A percentile compares a stretch with the other conserved stretches of the same genome.
phyloP scores from a whole-genome alignment of 37 sponge, comb jelly and placozoan genomes.

The Bolinopsis microptera region DNA sequence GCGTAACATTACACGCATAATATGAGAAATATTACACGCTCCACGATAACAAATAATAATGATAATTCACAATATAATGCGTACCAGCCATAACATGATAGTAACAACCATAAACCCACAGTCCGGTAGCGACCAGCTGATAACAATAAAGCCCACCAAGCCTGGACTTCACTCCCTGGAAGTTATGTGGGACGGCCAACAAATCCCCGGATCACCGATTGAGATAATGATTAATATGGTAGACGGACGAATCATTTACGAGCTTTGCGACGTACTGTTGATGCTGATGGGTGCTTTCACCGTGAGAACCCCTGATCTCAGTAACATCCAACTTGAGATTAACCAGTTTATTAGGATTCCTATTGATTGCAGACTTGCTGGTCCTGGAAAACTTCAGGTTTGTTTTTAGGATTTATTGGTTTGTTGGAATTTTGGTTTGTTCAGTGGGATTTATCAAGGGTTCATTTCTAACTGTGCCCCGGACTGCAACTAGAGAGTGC shows the following conservation, averaged over 20 bases:
- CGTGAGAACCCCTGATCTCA: slow-evolving; percentile 59
- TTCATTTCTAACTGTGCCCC: too few relatives aligned
- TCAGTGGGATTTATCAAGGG: too few relatives aligned
- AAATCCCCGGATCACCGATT: slow-evolving; percentile 58
- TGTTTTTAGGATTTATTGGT: neutral
- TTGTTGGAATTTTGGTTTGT: neutral
- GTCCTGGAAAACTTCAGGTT: slow-evolving; percentile 66
- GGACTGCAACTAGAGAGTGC: too few relatives aligned
- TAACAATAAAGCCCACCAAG: slow-evolving; percentile 60
- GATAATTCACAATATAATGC: too few relatives aligned
- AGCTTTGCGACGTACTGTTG: slow-evolving; percentile 49
- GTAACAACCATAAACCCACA: neutral
- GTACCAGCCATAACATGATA: too few relatives aligned
- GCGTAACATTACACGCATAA: too few relatives aligned
- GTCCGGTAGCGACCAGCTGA: slow-evolving; percentile 51
- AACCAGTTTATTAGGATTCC: slow-evolving; percentile 64
- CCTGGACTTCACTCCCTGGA: slow-evolving; percentile 59
- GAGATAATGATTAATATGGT: slow-evolving; percentile 63
- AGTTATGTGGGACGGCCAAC: slow-evolving; percentile 63
- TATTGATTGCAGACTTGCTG: slow-evolving; percentile 52
- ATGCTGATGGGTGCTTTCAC: slow-evolving; percentile 63
- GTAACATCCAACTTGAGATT: slow-evolving; percentile 64
- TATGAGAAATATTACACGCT: too few relatives aligned
- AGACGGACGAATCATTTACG: slow-evolving; percentile 43
- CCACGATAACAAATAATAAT: too few relatives aligned